These are phyloP conservation scores for Excalfactoria chinensis DNA, from an alignment of 2,113 vertebrate species.

Conservation along the genomic window DNA sequence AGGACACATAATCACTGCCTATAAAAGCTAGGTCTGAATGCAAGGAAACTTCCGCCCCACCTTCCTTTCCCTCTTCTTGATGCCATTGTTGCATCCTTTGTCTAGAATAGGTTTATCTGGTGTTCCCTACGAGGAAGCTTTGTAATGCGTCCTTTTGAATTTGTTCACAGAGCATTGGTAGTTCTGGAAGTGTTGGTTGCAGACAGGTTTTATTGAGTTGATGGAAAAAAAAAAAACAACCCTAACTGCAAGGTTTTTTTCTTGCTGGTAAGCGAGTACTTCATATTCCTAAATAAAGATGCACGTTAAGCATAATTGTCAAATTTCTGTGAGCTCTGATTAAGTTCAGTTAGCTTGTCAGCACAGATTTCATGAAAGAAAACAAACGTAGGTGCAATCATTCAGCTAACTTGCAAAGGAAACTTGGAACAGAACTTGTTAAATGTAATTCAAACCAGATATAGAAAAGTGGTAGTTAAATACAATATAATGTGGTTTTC, in stretches of 20 bases:
- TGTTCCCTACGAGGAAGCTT: not conserved
- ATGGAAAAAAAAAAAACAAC: not conserved
- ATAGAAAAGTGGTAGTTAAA: not conserved
- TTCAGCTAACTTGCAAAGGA: not conserved
- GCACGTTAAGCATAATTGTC: not conserved
- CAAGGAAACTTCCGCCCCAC: fast-evolving
- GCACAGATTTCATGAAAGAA: not conserved
- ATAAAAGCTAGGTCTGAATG: not conserved
- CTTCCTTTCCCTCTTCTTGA: fast-evolving
- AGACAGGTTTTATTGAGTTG: not conserved
- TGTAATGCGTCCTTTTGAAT: not conserved
- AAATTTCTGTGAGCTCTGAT: not conserved
- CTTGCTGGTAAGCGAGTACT: not conserved
- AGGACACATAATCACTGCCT: fast-evolving
- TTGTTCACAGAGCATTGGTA: not conserved
- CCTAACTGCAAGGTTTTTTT: not conserved
- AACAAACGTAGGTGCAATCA: not conserved
- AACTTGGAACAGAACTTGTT: not conserved
- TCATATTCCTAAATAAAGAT: not conserved
- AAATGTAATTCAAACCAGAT: not conserved
- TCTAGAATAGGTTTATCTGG: not conserved
- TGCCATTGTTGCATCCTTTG: not conserved
- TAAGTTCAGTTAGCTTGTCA: not conserved
- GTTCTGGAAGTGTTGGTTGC: not conserved
- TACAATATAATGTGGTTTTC: not conserved